Conservation (phyloP, 2,797 vertebrate species). For the Melanitta fusca region DNA sequence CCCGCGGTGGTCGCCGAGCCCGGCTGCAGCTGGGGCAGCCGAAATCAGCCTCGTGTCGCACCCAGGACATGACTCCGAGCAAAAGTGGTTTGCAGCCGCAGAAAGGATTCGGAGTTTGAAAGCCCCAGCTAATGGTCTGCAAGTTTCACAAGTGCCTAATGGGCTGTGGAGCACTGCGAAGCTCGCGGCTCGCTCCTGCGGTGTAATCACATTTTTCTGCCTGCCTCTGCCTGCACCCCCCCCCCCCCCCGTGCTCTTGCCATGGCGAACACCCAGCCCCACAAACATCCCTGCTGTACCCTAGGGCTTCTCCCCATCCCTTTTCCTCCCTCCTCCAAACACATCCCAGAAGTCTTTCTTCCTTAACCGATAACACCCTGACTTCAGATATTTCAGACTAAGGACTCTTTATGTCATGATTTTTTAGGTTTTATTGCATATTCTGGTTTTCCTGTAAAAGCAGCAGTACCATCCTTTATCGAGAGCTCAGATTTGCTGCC, state of each 20-base stretch:
- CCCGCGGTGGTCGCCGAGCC: fast-evolving
- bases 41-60: neutral
- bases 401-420: neutral
- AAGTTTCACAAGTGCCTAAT: neutral
- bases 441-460: neutral
- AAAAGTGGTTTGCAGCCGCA: neutral
- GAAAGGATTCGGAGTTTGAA: neutral
- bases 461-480: neutral
- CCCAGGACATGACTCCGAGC: neutral
- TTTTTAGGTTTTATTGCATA: neutral
- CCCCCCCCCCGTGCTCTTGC: neutral
- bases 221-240: neutral
- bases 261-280: neutral
- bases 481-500: neutral
- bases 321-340: neutral
- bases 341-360: neutral
- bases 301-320: neutral
- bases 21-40: neutral
- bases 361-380: neutral
- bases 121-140: neutral
- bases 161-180: neutral
- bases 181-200: neutral
- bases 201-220: neutral
- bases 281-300: neutral
- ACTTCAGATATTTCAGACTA: neutral